phyloP scores from a whole-genome alignment of 2,113 vertebrate species.

The Laterallus jamaicensis region DNA sequence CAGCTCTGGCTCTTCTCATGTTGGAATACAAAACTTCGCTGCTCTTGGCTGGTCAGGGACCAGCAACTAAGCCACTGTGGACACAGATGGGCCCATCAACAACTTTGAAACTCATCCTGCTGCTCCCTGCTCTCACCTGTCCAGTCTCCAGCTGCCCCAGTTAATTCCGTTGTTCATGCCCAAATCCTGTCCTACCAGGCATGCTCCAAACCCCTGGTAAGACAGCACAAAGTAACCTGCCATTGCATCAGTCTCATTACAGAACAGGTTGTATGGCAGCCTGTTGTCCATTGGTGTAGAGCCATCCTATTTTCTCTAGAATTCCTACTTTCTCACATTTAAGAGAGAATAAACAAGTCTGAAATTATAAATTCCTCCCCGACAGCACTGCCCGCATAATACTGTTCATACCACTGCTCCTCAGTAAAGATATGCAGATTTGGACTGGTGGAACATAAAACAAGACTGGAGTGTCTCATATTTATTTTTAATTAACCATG shows the following conservation, averaged over 20 bases:
- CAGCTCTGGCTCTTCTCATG: neutral
- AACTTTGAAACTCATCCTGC: neutral
- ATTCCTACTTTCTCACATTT: neutral
- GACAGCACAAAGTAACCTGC: neutral
- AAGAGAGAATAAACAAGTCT: neutral
- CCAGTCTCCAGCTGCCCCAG: too few relatives aligned
- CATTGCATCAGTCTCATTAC: neutral
- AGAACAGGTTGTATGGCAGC: neutral
- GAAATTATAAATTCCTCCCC: neutral
- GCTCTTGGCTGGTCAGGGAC: neutral
- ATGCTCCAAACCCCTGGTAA: neutral
- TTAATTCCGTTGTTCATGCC: neutral
- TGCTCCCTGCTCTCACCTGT: neutral
- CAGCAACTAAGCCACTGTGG: neutral
- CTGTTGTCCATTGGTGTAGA: neutral
- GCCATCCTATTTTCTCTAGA: neutral
- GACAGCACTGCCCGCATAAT: neutral
- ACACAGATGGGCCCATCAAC: neutral
- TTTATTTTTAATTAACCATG: neutral
- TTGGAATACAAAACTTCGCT: neutral
- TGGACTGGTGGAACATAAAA: neutral
- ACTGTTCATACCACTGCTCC: neutral
- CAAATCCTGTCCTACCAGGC: neutral
- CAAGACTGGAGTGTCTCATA: neutral
- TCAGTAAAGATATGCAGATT: neutral